Base-by-base conservation (phyloP, 2,888 invertebrate genomes). In the Nysson spinosus region DNA sequence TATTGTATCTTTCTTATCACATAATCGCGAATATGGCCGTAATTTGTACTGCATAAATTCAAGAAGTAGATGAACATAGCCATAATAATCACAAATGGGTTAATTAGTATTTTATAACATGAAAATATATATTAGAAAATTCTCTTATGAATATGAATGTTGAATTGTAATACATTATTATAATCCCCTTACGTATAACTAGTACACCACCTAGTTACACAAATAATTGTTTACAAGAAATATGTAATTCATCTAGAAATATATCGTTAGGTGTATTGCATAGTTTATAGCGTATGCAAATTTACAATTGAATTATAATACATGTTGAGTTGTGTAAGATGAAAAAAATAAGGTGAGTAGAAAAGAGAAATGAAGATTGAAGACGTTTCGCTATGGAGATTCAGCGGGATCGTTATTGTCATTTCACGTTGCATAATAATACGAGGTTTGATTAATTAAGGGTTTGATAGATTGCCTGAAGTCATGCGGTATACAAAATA, bases 391-490 rank as follows among this genome's bases (percentile, higher is more conserved):
- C 66, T 35, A 57, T 35, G 52, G 57, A 50, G 52, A 54, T 32
- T 63, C 60, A 61, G n/a, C n/a, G n/a, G 54, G 42, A 64, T 71
- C 56, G 74, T 77, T 73, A 75, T 80, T 78, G 78, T 79, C 78
- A 79, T 77, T 75, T 60, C 69, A 50, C 58, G 58, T 71, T 71
- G 73, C 68, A 65, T 68, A 73, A 77, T 76, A 77, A 77, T 72
- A 69, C 62, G 35, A 52, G 64, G 40, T 60, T 77, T 80, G 81
- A 81, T 80, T 82, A 80, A 83, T 83, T 80, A 82, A 77, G 58
- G 57, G 62, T 75, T 77, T 80, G 82, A 84, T 83, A 81, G 78
- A 84, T 82, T 73, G 77, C 79, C 71, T 51, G 54, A 56, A 61
- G 69, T 61, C 51, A 58, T 61, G 58, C 65, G 61, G 67, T 65